Evolutionary conservation across 2,113 vertebrate species (phyloP).

Genomic region (Macaca nemestrina): DNA sequence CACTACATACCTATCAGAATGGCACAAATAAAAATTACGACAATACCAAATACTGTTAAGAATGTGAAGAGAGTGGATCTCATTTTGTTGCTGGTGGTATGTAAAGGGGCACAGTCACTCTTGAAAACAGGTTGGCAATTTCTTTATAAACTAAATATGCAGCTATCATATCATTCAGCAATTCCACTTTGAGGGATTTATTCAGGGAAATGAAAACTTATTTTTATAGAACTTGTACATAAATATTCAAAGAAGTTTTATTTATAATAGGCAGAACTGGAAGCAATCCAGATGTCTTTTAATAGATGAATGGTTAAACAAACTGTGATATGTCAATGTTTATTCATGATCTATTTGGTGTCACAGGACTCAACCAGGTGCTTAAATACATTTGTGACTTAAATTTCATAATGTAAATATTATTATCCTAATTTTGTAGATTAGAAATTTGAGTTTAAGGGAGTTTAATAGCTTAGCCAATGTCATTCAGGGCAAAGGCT

Average conservation of each 20-base stretch:
- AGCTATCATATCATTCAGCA: background rate
- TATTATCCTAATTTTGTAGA: background rate
- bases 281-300: background rate
- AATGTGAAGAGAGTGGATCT: background rate
- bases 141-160: background rate
- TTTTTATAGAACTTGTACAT: background rate
- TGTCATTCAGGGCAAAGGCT: background rate
- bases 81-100: background rate
- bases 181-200: background rate
- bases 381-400: background rate
- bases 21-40: background rate
- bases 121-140: background rate
- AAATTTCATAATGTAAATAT: constrained; percentile 3
- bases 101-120: background rate
- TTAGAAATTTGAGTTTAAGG: background rate
- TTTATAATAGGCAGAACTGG: background rate
- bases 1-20: background rate
- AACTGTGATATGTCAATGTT: background rate
- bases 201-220: constrained; percentile 9
- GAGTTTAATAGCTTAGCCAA: constrained; percentile 12
- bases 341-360: background rate
- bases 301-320: background rate
- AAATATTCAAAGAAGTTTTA: background rate
- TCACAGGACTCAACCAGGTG: background rate
- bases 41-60: background rate